Percentiles rank a stretch among this genome's conserved stretches.
These are phyloP conservation scores for Leontocebus nigricollis DNA, from an alignment of 2,797 vertebrate genomes.

Conservation along the genomic window DNA sequence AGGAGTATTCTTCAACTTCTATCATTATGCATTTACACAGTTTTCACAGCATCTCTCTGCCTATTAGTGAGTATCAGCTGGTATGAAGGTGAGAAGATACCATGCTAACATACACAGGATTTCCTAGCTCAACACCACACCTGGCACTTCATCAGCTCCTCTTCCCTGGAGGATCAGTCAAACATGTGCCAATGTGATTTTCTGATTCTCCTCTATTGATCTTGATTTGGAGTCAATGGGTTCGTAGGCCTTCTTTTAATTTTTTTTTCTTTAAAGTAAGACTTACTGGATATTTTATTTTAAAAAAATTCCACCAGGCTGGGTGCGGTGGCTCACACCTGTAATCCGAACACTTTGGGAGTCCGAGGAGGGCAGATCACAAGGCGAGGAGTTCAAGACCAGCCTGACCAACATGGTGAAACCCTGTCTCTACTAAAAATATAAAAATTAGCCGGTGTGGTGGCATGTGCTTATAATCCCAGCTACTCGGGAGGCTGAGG, in stretches of 20 bases:
- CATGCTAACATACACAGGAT: rapidly evolving
- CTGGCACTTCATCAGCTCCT: neutral
- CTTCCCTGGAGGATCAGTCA: neutral
- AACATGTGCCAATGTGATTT: neutral
- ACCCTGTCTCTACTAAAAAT: neutral
- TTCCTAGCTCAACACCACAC: neutral
- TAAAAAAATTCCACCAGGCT: neutral
- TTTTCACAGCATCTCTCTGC: neutral
- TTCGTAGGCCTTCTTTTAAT: neutral
- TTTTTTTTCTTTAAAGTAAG: neutral
- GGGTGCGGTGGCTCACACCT: neutral
- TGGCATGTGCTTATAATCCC: neutral
- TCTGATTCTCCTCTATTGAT: neutral
- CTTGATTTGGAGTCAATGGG: neutral
- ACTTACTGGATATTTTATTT: neutral
- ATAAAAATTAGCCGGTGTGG: neutral
- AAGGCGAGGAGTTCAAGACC: neutral
- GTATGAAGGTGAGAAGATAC: neutral
- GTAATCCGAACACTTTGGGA: neutral
- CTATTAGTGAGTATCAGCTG: neutral
- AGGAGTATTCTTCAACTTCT: neutral
- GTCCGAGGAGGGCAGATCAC: rapidly evolving
- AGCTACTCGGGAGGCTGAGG: neutral
- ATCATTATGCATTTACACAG: neutral
- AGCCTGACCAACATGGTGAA: neutral